phyloP scores from a whole-genome alignment of 2,888 invertebrate species.

The Tupiocoris notatus region DNA sequence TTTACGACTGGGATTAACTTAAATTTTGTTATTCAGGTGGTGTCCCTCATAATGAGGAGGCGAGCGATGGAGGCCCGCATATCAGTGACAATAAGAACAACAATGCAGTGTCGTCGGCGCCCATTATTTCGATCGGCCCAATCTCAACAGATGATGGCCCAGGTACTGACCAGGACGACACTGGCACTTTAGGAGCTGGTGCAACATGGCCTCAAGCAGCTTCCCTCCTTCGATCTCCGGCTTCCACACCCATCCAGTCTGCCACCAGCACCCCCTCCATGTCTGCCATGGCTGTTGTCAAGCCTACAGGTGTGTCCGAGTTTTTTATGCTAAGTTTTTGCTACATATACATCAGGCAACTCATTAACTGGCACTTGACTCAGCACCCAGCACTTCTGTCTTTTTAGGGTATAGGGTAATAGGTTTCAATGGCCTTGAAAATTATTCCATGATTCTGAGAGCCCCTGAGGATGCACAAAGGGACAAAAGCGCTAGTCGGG shows the following conservation, averaged over 20 bases:
- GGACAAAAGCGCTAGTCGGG: no score
- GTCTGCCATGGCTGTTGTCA: conserved; percentile 42
- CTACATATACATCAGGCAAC: no score
- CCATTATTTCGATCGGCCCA: conserved; percentile 21
- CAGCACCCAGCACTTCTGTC: no score
- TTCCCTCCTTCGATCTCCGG: conserved; percentile 14
- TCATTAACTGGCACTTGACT: no score
- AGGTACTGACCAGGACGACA: not conserved
- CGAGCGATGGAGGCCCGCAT: conserved; percentile 1
- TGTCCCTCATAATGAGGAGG: conserved; percentile 13
- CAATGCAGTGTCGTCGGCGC: not conserved
- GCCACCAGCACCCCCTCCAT: conserved; percentile 42
- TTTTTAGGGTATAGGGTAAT: no score
- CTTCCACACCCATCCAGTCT: conserved; percentile 28
- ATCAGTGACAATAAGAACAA: conserved; percentile 17
- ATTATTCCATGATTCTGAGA: no score
- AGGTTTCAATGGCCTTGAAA: no score
- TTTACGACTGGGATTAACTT: no score
- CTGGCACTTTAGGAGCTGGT: not conserved
- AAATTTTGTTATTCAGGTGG: no score
- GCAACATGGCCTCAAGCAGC: conserved; percentile 38
- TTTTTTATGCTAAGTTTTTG: no score
- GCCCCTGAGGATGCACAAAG: no score
- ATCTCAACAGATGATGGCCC: conserved; percentile 18
- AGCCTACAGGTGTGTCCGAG: conserved; percentile 38